Base-by-base conservation (phyloP, 1,140 invertebrate species). In the Brachionus calyciflorus region DNA sequence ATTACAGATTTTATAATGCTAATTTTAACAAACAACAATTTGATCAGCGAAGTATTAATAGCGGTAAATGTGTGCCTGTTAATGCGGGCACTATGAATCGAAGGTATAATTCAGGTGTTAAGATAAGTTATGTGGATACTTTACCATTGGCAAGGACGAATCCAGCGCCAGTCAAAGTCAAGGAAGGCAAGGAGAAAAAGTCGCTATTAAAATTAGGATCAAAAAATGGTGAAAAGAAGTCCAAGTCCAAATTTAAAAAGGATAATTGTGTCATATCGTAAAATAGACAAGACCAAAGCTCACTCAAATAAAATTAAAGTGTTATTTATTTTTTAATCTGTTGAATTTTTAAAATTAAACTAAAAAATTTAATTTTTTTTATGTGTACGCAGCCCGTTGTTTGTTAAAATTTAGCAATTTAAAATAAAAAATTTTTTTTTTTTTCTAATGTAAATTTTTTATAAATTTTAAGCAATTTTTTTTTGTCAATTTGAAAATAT, bases 221-320 rank as follows among this genome's bases (percentile, higher is more conserved):
- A 21, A 57, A 57, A 28, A 21, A n/a, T n/a, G n/a, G n/a, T n/a
- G n/a, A n/a, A n/a, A 24, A 76, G 26, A 53, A 46, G 51, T 53
- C 28, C 10, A 55, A 44, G 41, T 46, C 40, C 0, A 76, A 76
- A 48, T 57, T 60, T 28, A 76, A 76, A 76, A 76, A 76, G 17
- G 73, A 76, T 30, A 76, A 76, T 76, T 76, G 73, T 48, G 40
- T 76, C 7, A 19, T 76, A n/a, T 55, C 51, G n/a, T 76, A 60
- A 19, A n/a, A n/a, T n/a, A n/a, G 4, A 33, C 10, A 10, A 21
- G 0, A 28, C 3, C 10, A 28, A 28, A 60, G n/a, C n/a, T 60
- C 1, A 60, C 2, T 21, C 10, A 33, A 33, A 33, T 33, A 60
- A 60, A 33, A 33, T 65, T 65, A n/a, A n/a, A n/a, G n/a, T n/a